Base-by-base conservation (phyloP, 2,888 invertebrate species). In the Acleris emargana region DNA sequence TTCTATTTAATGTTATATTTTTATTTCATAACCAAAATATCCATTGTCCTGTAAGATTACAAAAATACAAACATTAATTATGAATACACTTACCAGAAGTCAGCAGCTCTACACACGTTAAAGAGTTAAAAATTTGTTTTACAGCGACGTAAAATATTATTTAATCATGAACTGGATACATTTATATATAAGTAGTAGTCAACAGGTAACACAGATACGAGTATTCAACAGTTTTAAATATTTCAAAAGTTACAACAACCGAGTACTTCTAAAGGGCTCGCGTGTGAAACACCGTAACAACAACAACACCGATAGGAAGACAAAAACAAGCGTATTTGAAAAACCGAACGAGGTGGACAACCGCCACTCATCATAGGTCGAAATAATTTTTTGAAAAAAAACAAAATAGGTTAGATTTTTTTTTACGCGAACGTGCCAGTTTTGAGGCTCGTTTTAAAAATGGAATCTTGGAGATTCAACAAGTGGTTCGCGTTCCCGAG, bases 181-280 rank as follows among this genome's bases (percentile, higher is more conserved):
- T 82, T 85, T 77, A 82, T 83, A 74, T 76, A 81, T 82, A 87
- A 84, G 86, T 81, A 88, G 84, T 89, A 91, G 88, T 89, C 84
- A 91, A 91, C 91, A 90, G 87, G 83, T 91, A 91, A 91, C 90
- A 91, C 89, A 89, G 90, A 86, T 89, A 82, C 77, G 86, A 89
- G 88, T 88, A 82, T 84, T 82, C 72, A 91, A 90, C 87, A 88
- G 89, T 86, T 81, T 76, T 87, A 90, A 88, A 91, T 84, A 87
- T 88, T 81, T 88, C 82, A 84, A 90, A 89, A 90, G 87, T 87
- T 89, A 84, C 84, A 89, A 90, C 89, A 88, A 87, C 81, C 78
- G 80, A 72, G 70, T 77, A 76, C 67, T 62, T 66, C 45, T 67
- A 71, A 64, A 69, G 70, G 69, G 71, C 68, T 69, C 76, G 73